Evolutionary conservation across 2,888 invertebrate species (phyloP).

Genomic region (Campoplex nolae): DNA sequence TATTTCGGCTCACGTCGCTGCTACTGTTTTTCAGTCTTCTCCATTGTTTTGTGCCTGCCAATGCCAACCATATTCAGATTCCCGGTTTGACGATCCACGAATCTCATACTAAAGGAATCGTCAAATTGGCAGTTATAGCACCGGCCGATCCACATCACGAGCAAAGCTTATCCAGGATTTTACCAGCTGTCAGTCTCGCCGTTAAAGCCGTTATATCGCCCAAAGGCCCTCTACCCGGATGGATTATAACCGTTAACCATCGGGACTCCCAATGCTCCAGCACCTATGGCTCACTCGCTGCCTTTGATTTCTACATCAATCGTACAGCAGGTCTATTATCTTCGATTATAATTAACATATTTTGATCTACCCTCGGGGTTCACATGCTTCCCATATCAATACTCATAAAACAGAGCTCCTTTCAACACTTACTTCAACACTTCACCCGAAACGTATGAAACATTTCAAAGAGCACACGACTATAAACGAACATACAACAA

Average conservation of each 20-base stretch:
- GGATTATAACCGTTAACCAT: conserved; percentile 89
- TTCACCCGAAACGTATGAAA: too few relatives aligned
- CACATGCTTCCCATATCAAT: not conserved
- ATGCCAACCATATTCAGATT: conserved; percentile 10
- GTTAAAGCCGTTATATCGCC: conserved; percentile 87
- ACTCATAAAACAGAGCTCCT: not conserved
- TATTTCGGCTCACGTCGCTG: conserved; percentile 12
- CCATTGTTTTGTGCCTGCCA: conserved; percentile 38
- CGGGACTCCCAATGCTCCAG: conserved; percentile 92
- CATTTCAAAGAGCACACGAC: too few relatives aligned
- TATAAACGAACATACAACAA: too few relatives aligned
- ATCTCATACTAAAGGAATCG: conserved; percentile 79
- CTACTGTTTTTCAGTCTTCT: conserved; percentile 14
- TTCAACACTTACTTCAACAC: not conserved
- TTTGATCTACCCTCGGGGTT: not conserved
- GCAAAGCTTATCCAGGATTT: conserved; percentile 88
- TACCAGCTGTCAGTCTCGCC: conserved; percentile 90
- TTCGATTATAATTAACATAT: not conserved
- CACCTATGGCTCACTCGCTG: conserved; percentile 91
- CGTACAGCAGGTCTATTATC: conserved; percentile 87
- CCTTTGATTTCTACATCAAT: conserved; percentile 91
- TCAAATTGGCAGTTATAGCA: conserved; percentile 88
- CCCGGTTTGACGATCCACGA: conserved; percentile 5
- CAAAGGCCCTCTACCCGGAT: conserved; percentile 88
- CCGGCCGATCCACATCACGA: conserved; percentile 88